Conservation (phyloP, 2,888 invertebrate genomes). For the Altica lythri region DNA sequence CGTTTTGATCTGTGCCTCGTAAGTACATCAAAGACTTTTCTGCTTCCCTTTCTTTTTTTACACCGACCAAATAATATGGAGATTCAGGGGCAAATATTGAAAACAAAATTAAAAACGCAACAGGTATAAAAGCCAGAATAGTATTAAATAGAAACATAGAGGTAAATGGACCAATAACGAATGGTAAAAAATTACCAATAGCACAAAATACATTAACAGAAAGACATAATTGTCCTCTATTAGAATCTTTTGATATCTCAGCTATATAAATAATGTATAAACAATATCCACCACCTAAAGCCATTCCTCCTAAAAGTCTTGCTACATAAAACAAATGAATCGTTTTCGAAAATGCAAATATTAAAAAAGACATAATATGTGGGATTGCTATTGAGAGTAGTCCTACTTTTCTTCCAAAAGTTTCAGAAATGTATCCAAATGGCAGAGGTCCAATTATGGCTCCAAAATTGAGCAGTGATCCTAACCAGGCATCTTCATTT, state of each 20-base stretch:
- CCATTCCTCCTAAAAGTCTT: slow-evolving; percentile 63
- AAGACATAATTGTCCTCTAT: slow-evolving; percentile 69
- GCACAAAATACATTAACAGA: slow-evolving; percentile 75
- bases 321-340: slow-evolving; percentile 51
- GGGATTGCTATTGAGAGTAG: slow-evolving; percentile 60
- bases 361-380: slow-evolving; percentile 40
- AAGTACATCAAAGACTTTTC: slow-evolving; percentile 67
- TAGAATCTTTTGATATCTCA: slow-evolving; percentile 77
- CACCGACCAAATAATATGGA: slow-evolving; percentile 69
- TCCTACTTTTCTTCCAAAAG: slow-evolving; percentile 69
- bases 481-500: slow-evolving; percentile 61
- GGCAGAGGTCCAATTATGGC: slow-evolving; percentile 68
- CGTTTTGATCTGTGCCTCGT: slow-evolving; percentile 66
- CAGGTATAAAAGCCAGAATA: slow-evolving; percentile 54
- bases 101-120: slow-evolving; percentile 58
- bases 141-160: slow-evolving; percentile 67
- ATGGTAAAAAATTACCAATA: slow-evolving; percentile 72
- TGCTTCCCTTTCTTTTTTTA: slow-evolving; percentile 66
- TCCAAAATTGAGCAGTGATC: slow-evolving; percentile 58
- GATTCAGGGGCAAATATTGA: slow-evolving; percentile 80
- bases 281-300: slow-evolving; percentile 71
- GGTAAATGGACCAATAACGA: slow-evolving; percentile 72
- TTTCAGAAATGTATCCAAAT: slow-evolving; percentile 69
- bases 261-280: slow-evolving; percentile 84
- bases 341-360: slow-evolving; percentile 38